phyloP scores from a whole-genome alignment of 2,888 invertebrate species.

The Rhopalosiphum nymphaeae region DNA sequence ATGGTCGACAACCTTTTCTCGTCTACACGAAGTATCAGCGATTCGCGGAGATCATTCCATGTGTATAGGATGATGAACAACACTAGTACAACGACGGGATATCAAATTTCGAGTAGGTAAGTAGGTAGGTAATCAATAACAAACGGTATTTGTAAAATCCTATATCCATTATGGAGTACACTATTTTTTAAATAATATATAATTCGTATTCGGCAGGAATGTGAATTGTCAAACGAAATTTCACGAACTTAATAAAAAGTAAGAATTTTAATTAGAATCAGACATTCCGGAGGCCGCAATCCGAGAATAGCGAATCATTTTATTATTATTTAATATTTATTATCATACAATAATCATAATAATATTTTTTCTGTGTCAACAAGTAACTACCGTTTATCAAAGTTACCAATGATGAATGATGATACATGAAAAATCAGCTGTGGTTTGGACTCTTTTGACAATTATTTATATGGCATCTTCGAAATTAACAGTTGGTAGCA shows the following conservation, averaged over 20 bases:
- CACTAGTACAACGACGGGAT: not conserved
- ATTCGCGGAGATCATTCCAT: not conserved
- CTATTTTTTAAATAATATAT: not conserved
- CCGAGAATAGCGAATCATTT: too few species aligned
- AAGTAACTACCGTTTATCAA: too few species aligned
- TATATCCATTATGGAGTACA: not conserved
- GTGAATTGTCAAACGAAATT: not conserved
- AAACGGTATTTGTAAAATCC: not conserved
- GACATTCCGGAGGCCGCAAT: not conserved
- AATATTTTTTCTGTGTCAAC: too few species aligned
- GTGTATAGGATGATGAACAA: not conserved
- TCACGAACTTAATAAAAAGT: not conserved
- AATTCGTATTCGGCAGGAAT: not conserved
- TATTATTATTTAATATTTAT: too few species aligned
- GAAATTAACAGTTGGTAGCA: too few species aligned
- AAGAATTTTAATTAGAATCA: not conserved
- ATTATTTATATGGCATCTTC: too few species aligned
- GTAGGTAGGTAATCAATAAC: not conserved
- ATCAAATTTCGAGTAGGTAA: not conserved
- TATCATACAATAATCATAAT: too few species aligned
- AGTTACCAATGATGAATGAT: too few species aligned
- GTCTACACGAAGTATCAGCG: not conserved
- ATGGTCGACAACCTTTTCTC: not conserved
- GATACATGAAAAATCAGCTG: too few species aligned
- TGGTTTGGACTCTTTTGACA: too few species aligned